Base-by-base conservation (phyloP, 1,140 invertebrate species). In the Sinella curviseta region DNA sequence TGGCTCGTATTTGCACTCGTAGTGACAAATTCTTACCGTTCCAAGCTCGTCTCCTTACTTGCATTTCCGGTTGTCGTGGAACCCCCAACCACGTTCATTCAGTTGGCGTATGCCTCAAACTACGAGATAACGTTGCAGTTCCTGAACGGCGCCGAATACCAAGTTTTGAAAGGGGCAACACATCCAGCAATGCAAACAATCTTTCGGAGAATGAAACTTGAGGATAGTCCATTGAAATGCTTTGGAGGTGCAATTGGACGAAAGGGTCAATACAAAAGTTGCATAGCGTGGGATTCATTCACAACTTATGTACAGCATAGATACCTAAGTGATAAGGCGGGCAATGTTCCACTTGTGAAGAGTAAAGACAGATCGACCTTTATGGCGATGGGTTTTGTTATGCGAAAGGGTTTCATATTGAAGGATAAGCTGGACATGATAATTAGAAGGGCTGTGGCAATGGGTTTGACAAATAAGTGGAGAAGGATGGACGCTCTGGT, bases 21-120 rank as follows among this genome's bases (percentile, higher is more conserved):
- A 4, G 26, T 76, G 12, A 16, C 75, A 34, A 57, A 20, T 8
- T 34, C 36, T 12, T 76, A 76, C 26, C 26, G 34, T 3, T 54
- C 36, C 35, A 76, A 76, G 36, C 35, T 76, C 35, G 54, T 76
- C 30, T 76, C 75, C 2, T 17, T 76, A 20, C 24, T 76, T 16
- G 34, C 75, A 8, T 48, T 57, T 54, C 75, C 75, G 14, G 20
- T 4, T 60, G 26, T 65, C 4, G 76, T 65, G 8, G 4, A 34
- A 60, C 36, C 39, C 1, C 48, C 57, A 31, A 4, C 4, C 28
- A 30, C 39, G 33, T 77, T 77, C 65, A 55, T 8, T 2, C 4
- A 20, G n/a, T 26, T 77, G 55, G 8, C 55, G 0, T 26, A 48
- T 16, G 1, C 35, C 16, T 74, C 79, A 14, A 26, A 78, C 20